phyloP scores from a whole-genome alignment of 1,140 invertebrate species.

The Rhyzopertha dominica region DNA sequence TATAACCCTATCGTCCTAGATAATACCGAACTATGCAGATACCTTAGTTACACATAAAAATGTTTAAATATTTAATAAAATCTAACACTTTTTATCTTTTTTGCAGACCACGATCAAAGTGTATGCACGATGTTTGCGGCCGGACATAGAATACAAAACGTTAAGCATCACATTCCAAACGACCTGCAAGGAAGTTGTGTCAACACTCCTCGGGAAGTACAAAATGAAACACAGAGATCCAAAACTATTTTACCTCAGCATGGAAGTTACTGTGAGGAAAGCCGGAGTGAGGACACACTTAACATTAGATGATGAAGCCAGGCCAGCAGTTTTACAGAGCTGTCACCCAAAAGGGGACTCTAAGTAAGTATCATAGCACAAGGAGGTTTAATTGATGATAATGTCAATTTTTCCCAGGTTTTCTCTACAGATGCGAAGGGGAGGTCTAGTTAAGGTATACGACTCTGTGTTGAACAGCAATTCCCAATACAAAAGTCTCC shows the following conservation, averaged over 20 bases:
- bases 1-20: too few relatives aligned
- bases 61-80: constrained; percentile 7
- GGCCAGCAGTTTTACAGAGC: constrained; percentile 81
- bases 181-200: constrained; percentile 78
- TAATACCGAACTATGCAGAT: too few relatives aligned
- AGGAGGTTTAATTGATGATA: constrained; percentile 4
- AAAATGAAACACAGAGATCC: constrained; percentile 88
- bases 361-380: constrained; percentile 54
- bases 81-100: constrained; percentile 35
- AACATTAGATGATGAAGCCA: constrained; percentile 79
- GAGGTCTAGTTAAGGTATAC: constrained; percentile 84
- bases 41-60: not conserved
- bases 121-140: constrained; percentile 78
- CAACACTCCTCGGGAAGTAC: constrained; percentile 80
- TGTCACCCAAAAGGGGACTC: constrained; percentile 89
- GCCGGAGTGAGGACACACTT: constrained; percentile 76
- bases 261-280: constrained; percentile 82
- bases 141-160: constrained; percentile 92
- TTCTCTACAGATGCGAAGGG: constrained; percentile 75
- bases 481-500: constrained; percentile 87
- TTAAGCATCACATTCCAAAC: constrained; percentile 80
- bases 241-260: constrained; percentile 86
- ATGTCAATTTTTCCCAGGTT: constrained; percentile 58
- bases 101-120: constrained; percentile 88
- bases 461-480: constrained; percentile 84